Conservation (phyloP, 2,888 invertebrate species). For the Keiferia lycopersicella region DNA sequence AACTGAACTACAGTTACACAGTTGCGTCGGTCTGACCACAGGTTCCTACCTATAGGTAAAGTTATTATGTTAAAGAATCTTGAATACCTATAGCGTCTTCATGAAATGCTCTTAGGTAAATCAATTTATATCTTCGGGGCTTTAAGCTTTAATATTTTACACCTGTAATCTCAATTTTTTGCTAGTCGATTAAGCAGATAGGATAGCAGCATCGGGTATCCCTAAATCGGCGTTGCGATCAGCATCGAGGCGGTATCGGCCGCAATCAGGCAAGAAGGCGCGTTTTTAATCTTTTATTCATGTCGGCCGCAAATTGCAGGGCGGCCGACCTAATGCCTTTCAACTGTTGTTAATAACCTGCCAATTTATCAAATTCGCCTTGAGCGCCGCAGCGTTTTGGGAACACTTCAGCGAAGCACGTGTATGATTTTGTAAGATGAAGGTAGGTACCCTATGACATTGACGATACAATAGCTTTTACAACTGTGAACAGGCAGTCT, state of each 20-base stretch:
- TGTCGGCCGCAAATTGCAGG: conserved; percentile 76
- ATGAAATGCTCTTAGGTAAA: conserved; percentile 28
- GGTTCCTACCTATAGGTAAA: no score
- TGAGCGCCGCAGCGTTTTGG: conserved; percentile 53
- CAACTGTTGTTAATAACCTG: conserved; percentile 82
- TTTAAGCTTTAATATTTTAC: conserved; percentile 23
- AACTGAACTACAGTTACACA: no score
- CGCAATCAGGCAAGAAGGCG: conserved; percentile 64
- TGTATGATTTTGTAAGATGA: neutral
- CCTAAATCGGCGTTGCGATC: conserved; percentile 55
- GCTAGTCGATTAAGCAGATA: conserved; percentile 46
- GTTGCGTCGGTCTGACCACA: no score
- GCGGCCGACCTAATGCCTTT: conserved; percentile 79
- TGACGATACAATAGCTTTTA: no score
- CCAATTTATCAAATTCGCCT: conserved; percentile 78
- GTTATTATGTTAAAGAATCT: neutral
- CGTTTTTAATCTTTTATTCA: conserved; percentile 76
- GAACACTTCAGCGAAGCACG: conserved; percentile 47
- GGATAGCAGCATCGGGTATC: conserved; percentile 47
- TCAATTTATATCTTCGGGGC: conserved; percentile 35
- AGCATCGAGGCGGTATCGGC: conserved; percentile 57
- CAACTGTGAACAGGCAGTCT: no score
- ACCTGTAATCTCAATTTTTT: conserved; percentile 40
- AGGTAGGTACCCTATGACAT: no score
- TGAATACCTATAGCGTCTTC: neutral